Evolutionary conservation across 2,113 vertebrate genomes (phyloP).

Genomic region (Oreotrochilus melanogaster): DNA sequence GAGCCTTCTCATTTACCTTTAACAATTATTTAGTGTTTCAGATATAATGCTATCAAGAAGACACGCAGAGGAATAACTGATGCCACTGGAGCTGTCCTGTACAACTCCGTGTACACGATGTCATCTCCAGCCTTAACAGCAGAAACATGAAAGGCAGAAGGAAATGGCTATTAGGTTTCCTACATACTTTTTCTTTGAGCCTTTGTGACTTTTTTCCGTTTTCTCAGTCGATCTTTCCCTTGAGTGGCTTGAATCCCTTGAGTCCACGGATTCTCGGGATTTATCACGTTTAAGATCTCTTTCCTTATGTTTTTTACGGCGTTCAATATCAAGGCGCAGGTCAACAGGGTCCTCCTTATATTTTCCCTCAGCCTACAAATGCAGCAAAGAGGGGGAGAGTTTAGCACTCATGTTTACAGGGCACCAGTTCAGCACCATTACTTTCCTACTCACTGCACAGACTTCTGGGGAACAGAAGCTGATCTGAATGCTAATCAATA

Average conservation of each 20-base stretch:
- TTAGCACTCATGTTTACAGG: neutral
- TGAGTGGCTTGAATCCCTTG: conserved; percentile 86
- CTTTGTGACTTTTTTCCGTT: conserved; percentile 86
- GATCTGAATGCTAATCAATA: conserved; percentile 27
- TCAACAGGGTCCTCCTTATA: conserved; percentile 90
- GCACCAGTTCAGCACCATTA: conserved; percentile 17
- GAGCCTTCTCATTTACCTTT: conserved; percentile 48
- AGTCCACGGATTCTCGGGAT: conserved; percentile 83
- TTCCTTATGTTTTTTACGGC: conserved; percentile 94
- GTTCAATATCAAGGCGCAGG: conserved; percentile 95
- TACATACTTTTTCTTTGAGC: conserved; percentile 89
- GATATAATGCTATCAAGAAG: neutral
- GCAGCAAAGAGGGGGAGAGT: conserved; percentile 56
- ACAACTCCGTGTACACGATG: neutral
- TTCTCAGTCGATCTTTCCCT: conserved; percentile 88
- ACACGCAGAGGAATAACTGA: neutral
- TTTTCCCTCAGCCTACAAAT: conserved; percentile 86
- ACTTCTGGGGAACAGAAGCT: neutral
- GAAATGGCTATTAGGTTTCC: conserved; percentile 29
- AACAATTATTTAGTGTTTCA: conserved; percentile 4
- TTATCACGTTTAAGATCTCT: conserved; percentile 87
- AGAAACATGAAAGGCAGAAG: neutral
- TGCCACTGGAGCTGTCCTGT: neutral
- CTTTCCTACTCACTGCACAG: conserved; percentile 54
- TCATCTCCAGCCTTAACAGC: neutral